phyloP scores from a whole-genome alignment of 2,113 vertebrate species.

The Vidua chalybeata region DNA sequence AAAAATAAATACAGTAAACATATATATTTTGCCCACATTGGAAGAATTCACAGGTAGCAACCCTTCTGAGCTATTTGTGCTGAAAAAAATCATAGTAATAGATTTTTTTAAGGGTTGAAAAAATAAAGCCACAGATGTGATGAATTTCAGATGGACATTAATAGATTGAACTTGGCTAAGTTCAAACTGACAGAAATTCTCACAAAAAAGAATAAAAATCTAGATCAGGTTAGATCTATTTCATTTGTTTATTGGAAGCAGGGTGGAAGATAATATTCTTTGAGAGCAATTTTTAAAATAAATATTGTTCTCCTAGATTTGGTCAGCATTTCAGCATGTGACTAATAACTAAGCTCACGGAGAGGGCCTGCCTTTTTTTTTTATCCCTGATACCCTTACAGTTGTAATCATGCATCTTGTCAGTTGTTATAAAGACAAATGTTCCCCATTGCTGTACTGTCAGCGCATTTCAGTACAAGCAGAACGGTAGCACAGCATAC shows the following conservation, averaged over 20 bases:
- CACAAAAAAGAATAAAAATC: background rate
- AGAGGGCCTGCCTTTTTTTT: slow-evolving; percentile 58
- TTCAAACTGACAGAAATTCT: background rate
- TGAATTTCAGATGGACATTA: background rate
- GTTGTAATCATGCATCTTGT: slow-evolving; percentile 78
- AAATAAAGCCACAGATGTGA: background rate
- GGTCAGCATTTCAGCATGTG: slow-evolving; percentile 70
- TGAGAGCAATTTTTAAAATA: slow-evolving; percentile 61
- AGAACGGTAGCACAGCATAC: slow-evolving; percentile 51
- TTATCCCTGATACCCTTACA: slow-evolving; percentile 62
- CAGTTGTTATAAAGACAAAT: slow-evolving; percentile 75
- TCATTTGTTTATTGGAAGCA: slow-evolving; percentile 3
- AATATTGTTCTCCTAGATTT: slow-evolving; percentile 51
- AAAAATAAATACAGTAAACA: slow-evolving; percentile 3
- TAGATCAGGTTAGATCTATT: slow-evolving; percentile 9
- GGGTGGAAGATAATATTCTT: slow-evolving; percentile 49
- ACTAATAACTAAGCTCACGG: slow-evolving; percentile 58
- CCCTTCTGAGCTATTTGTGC: background rate
- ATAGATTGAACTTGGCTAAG: background rate
- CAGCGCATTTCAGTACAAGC: slow-evolving; percentile 66
- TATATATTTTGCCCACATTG: background rate
- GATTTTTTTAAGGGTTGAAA: background rate
- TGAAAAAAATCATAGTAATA: background rate
- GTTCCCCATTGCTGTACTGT: slow-evolving; percentile 73
- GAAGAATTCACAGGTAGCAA: slow-evolving; percentile 4